These are phyloP conservation scores for Aphelinus atriplicis DNA, from an alignment of 1,140 invertebrate genomes.

Conservation along the genomic window DNA sequence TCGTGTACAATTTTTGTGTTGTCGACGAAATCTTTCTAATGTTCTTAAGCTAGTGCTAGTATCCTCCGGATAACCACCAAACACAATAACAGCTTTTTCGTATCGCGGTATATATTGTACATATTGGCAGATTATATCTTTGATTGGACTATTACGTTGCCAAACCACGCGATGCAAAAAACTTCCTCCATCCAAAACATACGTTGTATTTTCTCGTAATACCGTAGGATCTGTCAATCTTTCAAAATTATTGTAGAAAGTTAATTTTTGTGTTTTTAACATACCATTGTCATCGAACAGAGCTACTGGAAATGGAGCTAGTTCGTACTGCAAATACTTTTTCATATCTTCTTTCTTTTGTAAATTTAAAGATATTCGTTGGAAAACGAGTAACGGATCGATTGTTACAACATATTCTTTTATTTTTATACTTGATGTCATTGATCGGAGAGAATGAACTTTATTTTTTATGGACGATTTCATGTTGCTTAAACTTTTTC, in stretches of 20 bases:
- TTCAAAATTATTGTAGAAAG: slow-evolving; percentile 39
- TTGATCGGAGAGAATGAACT: neutral
- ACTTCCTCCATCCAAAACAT: slow-evolving; percentile 43
- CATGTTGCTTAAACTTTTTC: neutral
- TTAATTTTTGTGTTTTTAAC: slow-evolving; percentile 42
- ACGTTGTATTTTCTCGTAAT: neutral
- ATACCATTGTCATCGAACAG: slow-evolving; percentile 43
- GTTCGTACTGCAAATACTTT: slow-evolving; percentile 32
- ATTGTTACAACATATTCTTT: neutral
- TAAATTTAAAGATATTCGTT: too few relatives aligned
- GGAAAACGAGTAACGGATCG: neutral
- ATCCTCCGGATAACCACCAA: slow-evolving; percentile 30
- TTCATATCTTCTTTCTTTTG: too few relatives aligned
- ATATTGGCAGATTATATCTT: neutral
- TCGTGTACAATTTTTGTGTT: slow-evolving; percentile 19
- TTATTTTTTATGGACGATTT: neutral
- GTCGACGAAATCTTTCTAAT: neutral
- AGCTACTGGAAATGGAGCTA: slow-evolving; percentile 44
- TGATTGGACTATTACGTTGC: slow-evolving; percentile 6
- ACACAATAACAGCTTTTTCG: slow-evolving; percentile 5
- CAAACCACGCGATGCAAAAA: slow-evolving; percentile 39
- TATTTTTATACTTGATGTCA: neutral
- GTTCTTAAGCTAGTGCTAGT: slow-evolving; percentile 10
- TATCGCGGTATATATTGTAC: too few relatives aligned
- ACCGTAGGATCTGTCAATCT: neutral